phyloP scores from a whole-genome alignment of 1,140 invertebrate genomes.

The Zaprionus ghesquierei region DNA sequence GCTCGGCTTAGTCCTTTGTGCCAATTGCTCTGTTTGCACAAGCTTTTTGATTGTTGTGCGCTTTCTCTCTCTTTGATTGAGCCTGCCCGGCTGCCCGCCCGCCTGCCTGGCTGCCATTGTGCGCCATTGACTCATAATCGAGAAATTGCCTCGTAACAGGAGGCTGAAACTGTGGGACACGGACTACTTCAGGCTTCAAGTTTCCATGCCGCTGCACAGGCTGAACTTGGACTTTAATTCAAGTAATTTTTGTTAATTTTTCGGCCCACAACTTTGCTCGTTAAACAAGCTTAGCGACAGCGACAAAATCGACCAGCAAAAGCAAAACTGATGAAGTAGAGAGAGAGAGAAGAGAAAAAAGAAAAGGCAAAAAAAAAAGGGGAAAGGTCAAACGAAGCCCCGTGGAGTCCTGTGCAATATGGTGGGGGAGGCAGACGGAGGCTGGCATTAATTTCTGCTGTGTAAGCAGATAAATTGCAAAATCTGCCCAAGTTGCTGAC shows the following conservation, averaged over 20 bases:
- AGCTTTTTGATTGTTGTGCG: conserved; percentile 28
- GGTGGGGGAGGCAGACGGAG: not conserved
- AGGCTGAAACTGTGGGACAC: no score
- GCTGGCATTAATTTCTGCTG: conserved; percentile 76
- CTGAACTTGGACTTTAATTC: conserved; percentile 11
- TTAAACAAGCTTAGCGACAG: conserved; percentile 10
- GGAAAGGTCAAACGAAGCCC: conserved; percentile 30
- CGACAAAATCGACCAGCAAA: conserved; percentile 26
- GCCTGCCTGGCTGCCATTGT: conserved; percentile 18
- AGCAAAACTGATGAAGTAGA: not conserved
- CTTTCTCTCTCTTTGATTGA: not conserved
- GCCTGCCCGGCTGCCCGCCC: not conserved
- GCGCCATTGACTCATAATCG: conserved; percentile 42
- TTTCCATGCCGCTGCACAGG: conserved; percentile 28
- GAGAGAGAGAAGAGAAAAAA: not conserved
- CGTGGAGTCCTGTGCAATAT: not conserved
- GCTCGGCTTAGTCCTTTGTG: conserved; percentile 11
- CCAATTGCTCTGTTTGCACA: conserved; percentile 31
- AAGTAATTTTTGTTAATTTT: conserved; percentile 51
- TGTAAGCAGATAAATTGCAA: conserved; percentile 78
- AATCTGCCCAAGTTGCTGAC: conserved; percentile 62
- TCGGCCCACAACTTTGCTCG: conserved; percentile 25
- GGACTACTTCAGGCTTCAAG: conserved; percentile 3
- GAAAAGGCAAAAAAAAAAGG: not conserved
- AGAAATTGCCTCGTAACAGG: conserved; percentile 20